phyloP scores from a whole-genome alignment of 1,140 invertebrate genomes.

The Pogonognathellus flavescens region DNA sequence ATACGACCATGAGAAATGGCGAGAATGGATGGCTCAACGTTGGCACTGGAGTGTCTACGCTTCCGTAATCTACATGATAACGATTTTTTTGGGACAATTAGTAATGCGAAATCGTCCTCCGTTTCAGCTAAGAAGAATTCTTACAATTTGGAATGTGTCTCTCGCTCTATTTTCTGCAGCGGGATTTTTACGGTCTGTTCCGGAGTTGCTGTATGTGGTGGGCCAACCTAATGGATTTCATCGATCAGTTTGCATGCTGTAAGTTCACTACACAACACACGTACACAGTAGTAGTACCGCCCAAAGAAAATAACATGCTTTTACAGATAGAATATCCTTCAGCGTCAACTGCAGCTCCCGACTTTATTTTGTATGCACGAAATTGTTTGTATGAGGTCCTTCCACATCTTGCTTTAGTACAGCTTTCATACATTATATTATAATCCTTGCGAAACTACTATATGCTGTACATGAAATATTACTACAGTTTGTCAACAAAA shows the following conservation, averaged over 20 bases:
- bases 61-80: conserved; percentile 92
- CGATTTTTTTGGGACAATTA: conserved; percentile 92
- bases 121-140: conserved; percentile 85
- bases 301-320: background rate
- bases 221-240: conserved; percentile 68
- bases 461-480: too few relatives aligned
- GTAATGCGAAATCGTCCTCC: conserved; percentile 91
- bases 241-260: conserved; percentile 50
- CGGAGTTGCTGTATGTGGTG: conserved; percentile 88
- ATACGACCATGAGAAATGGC: conserved; percentile 87
- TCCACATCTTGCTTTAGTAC: background rate
- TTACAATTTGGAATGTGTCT: conserved; percentile 92
- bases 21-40: conserved; percentile 94
- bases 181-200: conserved; percentile 86
- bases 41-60: conserved; percentile 92
- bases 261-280: background rate
- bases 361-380: too few relatives aligned
- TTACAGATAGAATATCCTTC: too few relatives aligned
- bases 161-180: conserved; percentile 94
- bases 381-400: too few relatives aligned
- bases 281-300: background rate
- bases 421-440: background rate
- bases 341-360: too few relatives aligned
- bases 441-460: too few relatives aligned
- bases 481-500: too few relatives aligned